Evolutionary conservation across 2,797 vertebrate genomes (phyloP), one percentile per base, ranked within the genome.

Genomic region (Tachyglossus aculeatus): DNA sequence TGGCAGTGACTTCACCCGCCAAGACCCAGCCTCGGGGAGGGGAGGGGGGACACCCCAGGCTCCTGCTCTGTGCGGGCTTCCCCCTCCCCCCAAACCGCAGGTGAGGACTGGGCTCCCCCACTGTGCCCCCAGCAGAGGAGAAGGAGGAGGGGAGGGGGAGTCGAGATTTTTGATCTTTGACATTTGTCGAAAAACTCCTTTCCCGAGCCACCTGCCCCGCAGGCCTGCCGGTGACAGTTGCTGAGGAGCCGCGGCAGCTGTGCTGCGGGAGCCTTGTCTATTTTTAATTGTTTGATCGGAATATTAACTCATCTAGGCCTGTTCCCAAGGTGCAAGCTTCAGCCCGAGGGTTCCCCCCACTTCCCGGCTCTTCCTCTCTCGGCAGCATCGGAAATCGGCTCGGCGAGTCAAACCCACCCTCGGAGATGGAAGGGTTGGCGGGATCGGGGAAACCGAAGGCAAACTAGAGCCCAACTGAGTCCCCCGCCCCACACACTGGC

Each of bases 211-310:
- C 70, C 75, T 82, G 86, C 68, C 79, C 77, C 63, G 6, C 18
- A 75, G 75, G 75, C 70, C 63, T 36, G 2, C 64, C 50, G 64
- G 77, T 69, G 80, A 68, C 72, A 71, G 75, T 76, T 73, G 66
- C 24, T 36, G 75, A 71, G 57, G 51, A 80, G 76, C 65, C 71
- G 44, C 25, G 3, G 83, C 75, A 88, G 75, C 80, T 85, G 62
- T 80, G 78, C 73, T 71, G 1, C 22, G 57, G 81, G 74, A 89
- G 91, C 80, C 71, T 88, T 81, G 86, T 90, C 90, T 93, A 91
- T 93, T 93, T 91, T 86, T 71, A 81, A 92, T 83, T 85, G 81
- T 90, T 91, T 90, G 86, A 91, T 88, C 68, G 51, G 90, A 86
- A 90, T 89, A 80, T 91, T 89, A 88, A 91, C 89, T 91, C 90